Base-by-base conservation (phyloP, 2,113 vertebrate genomes). In the Istiophorus platypterus region DNA sequence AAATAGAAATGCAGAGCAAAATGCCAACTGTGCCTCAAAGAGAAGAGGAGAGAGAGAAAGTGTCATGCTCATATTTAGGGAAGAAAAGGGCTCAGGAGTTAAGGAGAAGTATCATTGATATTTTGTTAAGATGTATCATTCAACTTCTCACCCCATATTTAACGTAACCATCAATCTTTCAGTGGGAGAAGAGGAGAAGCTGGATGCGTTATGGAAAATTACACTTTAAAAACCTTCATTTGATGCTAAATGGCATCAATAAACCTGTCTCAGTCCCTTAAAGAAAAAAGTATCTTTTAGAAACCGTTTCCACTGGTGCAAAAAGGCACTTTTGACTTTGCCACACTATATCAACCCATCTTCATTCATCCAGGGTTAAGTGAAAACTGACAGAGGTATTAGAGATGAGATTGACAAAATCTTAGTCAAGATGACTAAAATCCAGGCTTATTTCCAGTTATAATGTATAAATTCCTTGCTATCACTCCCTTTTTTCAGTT, bases 1-100 rank as follows among this genome's bases (percentile, higher is more conserved):
- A 79, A 85, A 69, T 41, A 62, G 52, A 68, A 74, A 75, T 81
- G 72, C n/a, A 54, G 56, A 86, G 54, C 39, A 75, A 58, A 80
- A 39, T 7, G 20, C 26, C 72, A 74, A 63, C 39, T 77, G 73
- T 83, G 76, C 86, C 80, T 85, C 72, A 66, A 65, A 66, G 26
- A 52, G 41, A 73, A 68, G 26, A 51, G 0, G n/a, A n/a, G 5
- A 57, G 49, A 27, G 31, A 27, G 2, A 58, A 7, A 27, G 42
- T 66, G 59, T 62, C 11, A 1, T 39, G n/a, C 47, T 68, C n/a
- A 29, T 27, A 4, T 72, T 57, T 26, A 49, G 3, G 0, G 39
- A 54, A 47, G 24, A 63, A 67, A 66, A 78, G 10, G 65, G 63
- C 63, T 82, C 61, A 49, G 49, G 39, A 65, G 29, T 78, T 59